Evolutionary conservation across 2,113 vertebrate species (phyloP), one percentile per base, ranked within the genome.

Genomic region (Cercopithecus mona): DNA sequence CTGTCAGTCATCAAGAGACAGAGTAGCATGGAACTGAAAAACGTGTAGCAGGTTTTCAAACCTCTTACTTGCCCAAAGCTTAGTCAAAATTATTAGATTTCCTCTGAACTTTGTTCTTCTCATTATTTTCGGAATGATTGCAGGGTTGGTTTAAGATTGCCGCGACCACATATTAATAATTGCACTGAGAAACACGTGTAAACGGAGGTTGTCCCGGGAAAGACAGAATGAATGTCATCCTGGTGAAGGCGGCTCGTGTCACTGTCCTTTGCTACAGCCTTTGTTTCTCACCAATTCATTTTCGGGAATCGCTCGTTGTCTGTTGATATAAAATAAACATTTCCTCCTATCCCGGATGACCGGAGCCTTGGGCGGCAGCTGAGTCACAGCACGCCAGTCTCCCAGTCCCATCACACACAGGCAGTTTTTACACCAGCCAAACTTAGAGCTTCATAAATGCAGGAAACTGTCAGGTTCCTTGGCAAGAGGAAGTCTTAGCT

Each of bases 281-380:
- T 59, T 11, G 18, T 10, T 22, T 61, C 75, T 35, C 50, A 3
- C 0, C 0, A 30, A 5, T 11, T 0, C 40, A 0, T 20, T 40
- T 7, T 0, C 0, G 9, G 40, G 32, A 82, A 3, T 52, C 20
- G 0, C 48, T 73, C 0, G 0, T 43, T 16, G 50, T 72, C 1
- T 4, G 68, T 40, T 20, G 0, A 1, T 9, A 17, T 35, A 13
- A 20, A 73, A 9, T 5, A 25, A 5, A 20, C 20, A 0, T 45
- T 23, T 70, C 40, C 52, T 40, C 22, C 2, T 10, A 9, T 8
- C 83, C 68, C 5, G 17, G 40, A 11, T 1, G 32, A 1, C 43
- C 4, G 0, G 38, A 50, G 17, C 38, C 66, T 8, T 35, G 82
- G 59, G 35, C 30, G 45, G 6, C 23, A 11, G 27, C 18, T 14